Conservation (phyloP, 92 coral and sea anemone species). For the Paramuricea clavata region DNA sequence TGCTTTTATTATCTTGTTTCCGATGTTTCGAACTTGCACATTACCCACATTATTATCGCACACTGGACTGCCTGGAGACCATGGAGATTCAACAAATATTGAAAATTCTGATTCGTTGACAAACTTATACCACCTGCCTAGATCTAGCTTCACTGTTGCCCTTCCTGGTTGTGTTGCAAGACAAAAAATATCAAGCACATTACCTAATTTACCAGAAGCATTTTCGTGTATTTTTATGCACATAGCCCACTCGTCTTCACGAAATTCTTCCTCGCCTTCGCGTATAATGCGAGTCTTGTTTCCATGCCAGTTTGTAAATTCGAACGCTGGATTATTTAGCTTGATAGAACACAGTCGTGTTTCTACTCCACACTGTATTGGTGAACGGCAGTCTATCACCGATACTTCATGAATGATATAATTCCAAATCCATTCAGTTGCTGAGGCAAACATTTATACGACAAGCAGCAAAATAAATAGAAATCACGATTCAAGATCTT, state of each 20-base stretch:
- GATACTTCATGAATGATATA: background rate
- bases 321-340: background rate
- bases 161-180: background rate
- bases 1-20: too few relatives aligned
- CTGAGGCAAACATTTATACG: background rate
- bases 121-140: background rate
- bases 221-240: background rate
- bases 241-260: background rate
- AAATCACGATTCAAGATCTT: too few relatives aligned
- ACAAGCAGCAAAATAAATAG: too few relatives aligned
- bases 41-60: too few relatives aligned
- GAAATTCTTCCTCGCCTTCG: background rate
- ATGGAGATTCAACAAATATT: background rate
- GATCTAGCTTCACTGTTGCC: background rate
- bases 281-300: background rate
- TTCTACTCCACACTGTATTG: background rate
- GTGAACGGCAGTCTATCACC: background rate
- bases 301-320: background rate
- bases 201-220: background rate
- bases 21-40: too few relatives aligned
- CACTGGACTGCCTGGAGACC: too few relatives aligned
- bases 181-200: background rate
- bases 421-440: background rate
- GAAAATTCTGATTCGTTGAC: background rate
- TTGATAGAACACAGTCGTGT: background rate